A percentile compares a stretch with the other conserved stretches of the same genome.
Conservation (phyloP, 2,888 invertebrate species). For the Noctua pronuba region DNA sequence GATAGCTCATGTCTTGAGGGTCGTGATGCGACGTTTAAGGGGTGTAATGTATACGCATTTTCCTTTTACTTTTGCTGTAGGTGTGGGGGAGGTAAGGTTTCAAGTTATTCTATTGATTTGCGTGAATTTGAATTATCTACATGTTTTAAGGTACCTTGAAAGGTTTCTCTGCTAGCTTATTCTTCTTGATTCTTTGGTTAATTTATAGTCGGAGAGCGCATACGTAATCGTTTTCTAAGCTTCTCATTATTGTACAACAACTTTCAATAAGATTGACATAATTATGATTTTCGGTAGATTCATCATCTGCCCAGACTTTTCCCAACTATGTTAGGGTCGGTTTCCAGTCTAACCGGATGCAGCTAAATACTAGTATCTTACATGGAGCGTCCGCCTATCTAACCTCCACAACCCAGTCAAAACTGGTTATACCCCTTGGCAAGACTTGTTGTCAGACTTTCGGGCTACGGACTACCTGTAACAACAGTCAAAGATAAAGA, state of each 20-base stretch:
- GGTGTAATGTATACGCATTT: constrained; percentile 62
- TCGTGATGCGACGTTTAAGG: constrained; percentile 31
- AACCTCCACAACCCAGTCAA: no score
- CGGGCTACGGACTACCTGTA: no score
- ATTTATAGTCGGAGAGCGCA: not conserved
- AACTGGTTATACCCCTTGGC: no score
- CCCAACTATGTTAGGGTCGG: not conserved
- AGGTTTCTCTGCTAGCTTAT: no score
- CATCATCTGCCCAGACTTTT: not conserved
- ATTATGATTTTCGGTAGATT: not conserved
- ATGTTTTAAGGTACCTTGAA: no score
- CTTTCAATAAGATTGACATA: not conserved
- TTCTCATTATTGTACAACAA: not conserved
- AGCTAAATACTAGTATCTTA: no score
- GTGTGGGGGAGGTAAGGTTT: constrained; percentile 3
- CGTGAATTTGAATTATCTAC: not conserved
- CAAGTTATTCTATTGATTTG: constrained; percentile 15
- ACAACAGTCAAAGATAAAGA: no score
- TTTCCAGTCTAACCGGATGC: no score
- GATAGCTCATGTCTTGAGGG: constrained; percentile 30
- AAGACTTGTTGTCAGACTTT: no score
- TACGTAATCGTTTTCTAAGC: not conserved
- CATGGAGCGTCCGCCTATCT: no score
- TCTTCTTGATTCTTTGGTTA: not conserved
- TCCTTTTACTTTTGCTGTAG: constrained; percentile 35